These are phyloP conservation scores for Tamandua tetradactyla DNA, from an alignment of 2,797 vertebrate genomes.

Conservation along the genomic window DNA sequence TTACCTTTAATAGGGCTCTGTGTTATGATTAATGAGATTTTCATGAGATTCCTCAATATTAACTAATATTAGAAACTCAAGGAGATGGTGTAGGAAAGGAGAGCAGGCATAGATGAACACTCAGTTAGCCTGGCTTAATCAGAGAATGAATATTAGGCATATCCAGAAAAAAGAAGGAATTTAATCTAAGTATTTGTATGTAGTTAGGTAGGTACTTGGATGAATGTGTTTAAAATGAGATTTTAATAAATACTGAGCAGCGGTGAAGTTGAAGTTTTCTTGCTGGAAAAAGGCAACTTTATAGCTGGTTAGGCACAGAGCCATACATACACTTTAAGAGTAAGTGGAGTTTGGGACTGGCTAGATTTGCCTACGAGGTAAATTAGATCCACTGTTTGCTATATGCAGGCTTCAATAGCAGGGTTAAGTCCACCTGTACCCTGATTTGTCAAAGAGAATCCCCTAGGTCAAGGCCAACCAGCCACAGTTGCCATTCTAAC, in stretches of 20 bases:
- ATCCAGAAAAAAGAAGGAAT: not conserved
- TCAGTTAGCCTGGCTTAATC: not conserved
- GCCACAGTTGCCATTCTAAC: not conserved
- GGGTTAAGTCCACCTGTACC: not conserved
- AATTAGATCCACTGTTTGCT: not conserved
- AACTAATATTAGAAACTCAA: not conserved
- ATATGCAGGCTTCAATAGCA: not conserved
- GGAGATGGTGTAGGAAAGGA: not conserved
- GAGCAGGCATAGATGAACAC: not conserved
- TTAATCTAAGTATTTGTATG: not conserved
- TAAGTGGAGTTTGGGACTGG: not conserved
- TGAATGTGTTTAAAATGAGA: not conserved
- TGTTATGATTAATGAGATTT: not conserved
- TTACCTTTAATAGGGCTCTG: not conserved
- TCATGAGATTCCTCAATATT: not conserved
- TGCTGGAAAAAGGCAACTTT: not conserved
- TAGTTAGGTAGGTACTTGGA: not conserved
- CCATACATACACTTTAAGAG: not conserved
- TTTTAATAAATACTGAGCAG: not conserved
- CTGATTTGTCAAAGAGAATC: conserved; percentile 6
- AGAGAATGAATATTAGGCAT: not conserved
- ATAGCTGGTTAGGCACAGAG: no score
- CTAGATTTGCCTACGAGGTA: not conserved
- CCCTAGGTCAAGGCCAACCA: not conserved
- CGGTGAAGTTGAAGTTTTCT: not conserved